A percentile compares a stretch with the other conserved stretches of the same genome.
Conservation (phyloP, 2,113 vertebrate species). For the Bagarius yarrelli region DNA sequence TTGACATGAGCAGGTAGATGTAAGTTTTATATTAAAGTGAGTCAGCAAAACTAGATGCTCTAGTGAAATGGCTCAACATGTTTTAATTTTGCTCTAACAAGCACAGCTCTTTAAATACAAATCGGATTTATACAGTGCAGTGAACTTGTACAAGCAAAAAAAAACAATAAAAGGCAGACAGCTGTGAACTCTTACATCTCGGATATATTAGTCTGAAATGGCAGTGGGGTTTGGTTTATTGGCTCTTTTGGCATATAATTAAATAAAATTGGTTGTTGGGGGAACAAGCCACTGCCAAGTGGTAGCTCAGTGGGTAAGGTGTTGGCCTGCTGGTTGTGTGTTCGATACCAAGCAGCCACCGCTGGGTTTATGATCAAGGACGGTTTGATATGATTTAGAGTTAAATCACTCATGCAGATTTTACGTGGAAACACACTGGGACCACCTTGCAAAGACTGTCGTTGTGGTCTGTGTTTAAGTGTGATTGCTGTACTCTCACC, state of each 20-base stretch:
- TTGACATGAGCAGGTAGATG: not conserved
- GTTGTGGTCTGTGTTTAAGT: not conserved
- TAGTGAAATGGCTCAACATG: not conserved
- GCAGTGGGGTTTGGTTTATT: not conserved
- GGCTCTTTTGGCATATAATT: too few relatives aligned
- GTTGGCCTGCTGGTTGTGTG: too few relatives aligned
- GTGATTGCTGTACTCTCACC: not conserved
- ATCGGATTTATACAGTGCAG: not conserved
- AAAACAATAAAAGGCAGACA: not conserved
- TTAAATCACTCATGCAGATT: not conserved
- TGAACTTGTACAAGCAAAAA: not conserved
- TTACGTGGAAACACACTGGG: not conserved
- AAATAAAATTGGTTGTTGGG: not conserved
- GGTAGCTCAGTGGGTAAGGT: too few relatives aligned
- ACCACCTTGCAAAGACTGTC: not conserved
- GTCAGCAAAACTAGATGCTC: not conserved
- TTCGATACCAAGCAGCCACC: too few relatives aligned
- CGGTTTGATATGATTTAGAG: not conserved
- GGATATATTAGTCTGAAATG: not conserved
- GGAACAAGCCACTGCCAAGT: not conserved
- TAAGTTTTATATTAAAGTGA: not conserved
- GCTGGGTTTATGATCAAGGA: too few relatives aligned
- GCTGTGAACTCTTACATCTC: not conserved
- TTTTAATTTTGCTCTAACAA: not conserved
- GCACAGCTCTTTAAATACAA: not conserved